Base-by-base conservation (phyloP, 2,797 vertebrate species). In the Toxotes lorentzi region DNA sequence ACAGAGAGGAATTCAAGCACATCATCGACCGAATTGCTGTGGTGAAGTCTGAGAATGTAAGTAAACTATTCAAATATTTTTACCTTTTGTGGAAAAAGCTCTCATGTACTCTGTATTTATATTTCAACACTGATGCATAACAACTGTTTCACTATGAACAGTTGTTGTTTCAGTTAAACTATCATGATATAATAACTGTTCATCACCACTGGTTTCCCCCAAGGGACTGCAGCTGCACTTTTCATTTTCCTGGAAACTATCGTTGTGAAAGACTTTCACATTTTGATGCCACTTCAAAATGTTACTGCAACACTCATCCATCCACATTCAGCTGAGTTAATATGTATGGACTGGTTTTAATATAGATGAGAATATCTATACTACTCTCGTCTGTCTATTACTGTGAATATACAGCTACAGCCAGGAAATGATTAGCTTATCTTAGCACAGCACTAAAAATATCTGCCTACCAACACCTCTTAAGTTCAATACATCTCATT, bases 1-100 rank as follows among this genome's bases (percentile, higher is more conserved):
- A 96, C 93, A 94, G 95, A 89, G 95, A 96, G 79, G 94, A 96
- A 86, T 96, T 96, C 93, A 96, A 96, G 85, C 86, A 92, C 84
- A 92, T 95, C 86, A 93, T 96, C 13, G 95, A 96, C 92, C 87
- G 91, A 27, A 94, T 96, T 16, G 96, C 96, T 34, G 90, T 96
- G 79, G 93, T 95, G 85, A 96, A 96, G 86, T 94, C 94, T 1
- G 96, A 96, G 88, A 95, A 95, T 68, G 96, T 96, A 70, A 96
- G 95, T 96, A 59, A 60, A 78, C 77, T 62, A 21, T 14, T 40
- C 1, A 61, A 68, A 81, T 77, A 43, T 75, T 87, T 78, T 83
- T 27, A 82, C 84, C 86, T 78, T 91, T 73, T 90, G 61, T 76
- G 84, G 88, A 38, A 75, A 84, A 60, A 27, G 34, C 45, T 69